Conservation (phyloP, 2,113 vertebrate genomes). For the Peromyscus maniculatus region DNA sequence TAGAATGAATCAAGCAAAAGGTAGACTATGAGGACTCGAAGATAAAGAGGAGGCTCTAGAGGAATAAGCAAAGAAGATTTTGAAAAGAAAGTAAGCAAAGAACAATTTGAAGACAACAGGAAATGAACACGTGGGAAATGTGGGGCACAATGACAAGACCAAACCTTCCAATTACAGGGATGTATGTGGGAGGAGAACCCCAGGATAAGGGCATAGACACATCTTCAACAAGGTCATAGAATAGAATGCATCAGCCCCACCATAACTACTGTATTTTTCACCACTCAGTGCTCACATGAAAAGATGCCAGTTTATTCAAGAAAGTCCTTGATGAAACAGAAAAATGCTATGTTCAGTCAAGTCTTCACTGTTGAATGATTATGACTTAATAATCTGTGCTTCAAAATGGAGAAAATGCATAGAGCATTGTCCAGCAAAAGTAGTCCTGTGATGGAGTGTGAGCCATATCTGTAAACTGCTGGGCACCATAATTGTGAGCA, state of each 20-base stretch:
- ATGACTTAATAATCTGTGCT: slow-evolving; percentile 22
- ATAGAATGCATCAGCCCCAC: background rate
- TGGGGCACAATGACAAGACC: background rate
- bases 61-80: background rate
- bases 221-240: background rate
- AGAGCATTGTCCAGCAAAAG: background rate
- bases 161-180: background rate
- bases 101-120: background rate
- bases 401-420: background rate
- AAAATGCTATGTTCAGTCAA: background rate
- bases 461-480: background rate
- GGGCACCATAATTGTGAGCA: background rate
- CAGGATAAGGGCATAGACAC: background rate
- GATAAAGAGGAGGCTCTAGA: background rate
- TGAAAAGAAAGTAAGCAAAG: background rate
- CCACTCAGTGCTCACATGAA: background rate
- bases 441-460: background rate
- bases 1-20: background rate
- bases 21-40: background rate
- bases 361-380: background rate
- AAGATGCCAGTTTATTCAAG: background rate
- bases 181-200: background rate
- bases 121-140: background rate
- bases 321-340: background rate
- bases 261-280: background rate